A percentile compares a stretch with the other conserved stretches of the same genome.
These are phyloP conservation scores for Bombycilla garrulus DNA, from an alignment of 2,113 vertebrate genomes.

Conservation along the genomic window DNA sequence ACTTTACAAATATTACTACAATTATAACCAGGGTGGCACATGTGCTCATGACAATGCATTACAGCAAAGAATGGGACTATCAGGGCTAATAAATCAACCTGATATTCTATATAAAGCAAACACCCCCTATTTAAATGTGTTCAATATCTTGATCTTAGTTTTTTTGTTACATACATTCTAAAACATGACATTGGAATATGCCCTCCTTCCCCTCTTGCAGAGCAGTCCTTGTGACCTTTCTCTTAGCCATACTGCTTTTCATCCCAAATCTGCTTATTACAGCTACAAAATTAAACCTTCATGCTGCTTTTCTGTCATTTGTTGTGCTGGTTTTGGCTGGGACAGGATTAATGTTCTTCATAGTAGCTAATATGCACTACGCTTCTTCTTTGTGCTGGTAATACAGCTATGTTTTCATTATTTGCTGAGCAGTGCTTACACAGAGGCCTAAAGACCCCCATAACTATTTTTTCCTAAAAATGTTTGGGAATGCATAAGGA, in stretches of 20 bases:
- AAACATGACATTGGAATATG: not conserved
- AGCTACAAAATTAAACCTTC: not conserved
- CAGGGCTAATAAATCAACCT: not conserved
- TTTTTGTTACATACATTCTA: not conserved
- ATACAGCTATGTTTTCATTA: not conserved
- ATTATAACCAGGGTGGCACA: not conserved
- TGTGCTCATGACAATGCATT: not conserved
- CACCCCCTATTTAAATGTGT: accelerated
- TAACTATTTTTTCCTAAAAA: not conserved
- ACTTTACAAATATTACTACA: not conserved
- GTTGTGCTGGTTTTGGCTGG: not conserved
- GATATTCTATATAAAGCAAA: not conserved
- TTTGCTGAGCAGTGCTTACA: not conserved
- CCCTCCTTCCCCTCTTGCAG: not conserved
- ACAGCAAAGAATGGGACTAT: accelerated
- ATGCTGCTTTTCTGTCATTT: not conserved
- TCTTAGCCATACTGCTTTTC: not conserved
- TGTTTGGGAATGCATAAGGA: not conserved
- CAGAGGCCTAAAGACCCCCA: not conserved
- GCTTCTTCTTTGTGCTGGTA: accelerated
- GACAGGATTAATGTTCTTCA: not conserved
- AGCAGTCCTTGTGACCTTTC: not conserved
- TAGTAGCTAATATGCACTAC: not conserved
- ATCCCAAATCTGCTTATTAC: not conserved
- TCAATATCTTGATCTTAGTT: not conserved